Conservation (phyloP, 2,797 vertebrate species). For the Platalea minor region DNA sequence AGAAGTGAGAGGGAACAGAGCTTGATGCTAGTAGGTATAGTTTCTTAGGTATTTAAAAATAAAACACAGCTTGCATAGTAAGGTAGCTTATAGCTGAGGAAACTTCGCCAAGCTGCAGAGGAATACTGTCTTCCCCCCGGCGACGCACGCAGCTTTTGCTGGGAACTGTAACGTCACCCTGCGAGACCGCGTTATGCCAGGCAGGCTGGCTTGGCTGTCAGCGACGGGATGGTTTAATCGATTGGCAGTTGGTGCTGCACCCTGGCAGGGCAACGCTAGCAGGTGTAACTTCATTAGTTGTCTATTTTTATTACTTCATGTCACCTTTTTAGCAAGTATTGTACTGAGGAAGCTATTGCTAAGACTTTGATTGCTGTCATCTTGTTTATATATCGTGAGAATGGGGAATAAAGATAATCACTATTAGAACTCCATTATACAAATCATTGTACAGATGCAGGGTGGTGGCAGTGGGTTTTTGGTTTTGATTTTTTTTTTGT, state of each 20-base stretch:
- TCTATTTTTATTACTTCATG: background rate
- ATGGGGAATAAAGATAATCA: background rate
- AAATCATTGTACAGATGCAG: background rate
- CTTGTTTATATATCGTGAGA: background rate
- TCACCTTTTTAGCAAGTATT: background rate
- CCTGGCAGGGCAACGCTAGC: background rate
- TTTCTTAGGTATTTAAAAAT: background rate
- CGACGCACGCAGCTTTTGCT: background rate
- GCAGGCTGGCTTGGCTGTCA: background rate
- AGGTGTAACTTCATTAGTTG: background rate
- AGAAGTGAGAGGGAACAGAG: accelerated
- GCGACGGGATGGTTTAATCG: background rate
- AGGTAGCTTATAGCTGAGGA: background rate
- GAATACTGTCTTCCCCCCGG: accelerated
- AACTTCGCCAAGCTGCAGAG: accelerated
- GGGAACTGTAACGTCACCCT: accelerated
- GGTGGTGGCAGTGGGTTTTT: background rate
- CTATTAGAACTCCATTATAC: accelerated
- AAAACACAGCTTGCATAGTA: accelerated
- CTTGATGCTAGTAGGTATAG: accelerated
- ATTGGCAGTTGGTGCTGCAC: background rate
- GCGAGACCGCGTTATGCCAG: accelerated
- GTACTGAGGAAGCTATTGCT: background rate
- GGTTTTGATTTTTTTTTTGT: background rate
- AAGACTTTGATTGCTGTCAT: background rate